Conservation (phyloP, 2,797 vertebrate genomes). For the Poeciliopsis gracilis region DNA sequence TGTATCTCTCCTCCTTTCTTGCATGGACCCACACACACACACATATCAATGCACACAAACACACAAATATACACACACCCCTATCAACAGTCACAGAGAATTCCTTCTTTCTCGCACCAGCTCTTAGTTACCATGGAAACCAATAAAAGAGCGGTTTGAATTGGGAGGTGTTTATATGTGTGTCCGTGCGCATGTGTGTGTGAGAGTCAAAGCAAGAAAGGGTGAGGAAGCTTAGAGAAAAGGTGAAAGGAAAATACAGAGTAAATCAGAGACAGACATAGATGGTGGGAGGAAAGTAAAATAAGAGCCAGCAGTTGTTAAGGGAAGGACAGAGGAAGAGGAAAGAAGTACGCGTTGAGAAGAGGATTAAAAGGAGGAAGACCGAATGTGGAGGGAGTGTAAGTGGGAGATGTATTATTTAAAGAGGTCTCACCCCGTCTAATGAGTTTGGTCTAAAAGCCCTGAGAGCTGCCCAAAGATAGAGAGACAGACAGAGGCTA, state of each 20-base stretch:
- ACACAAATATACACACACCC: constrained; percentile 55
- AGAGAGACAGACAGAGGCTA: constrained; percentile 56
- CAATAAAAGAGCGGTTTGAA: constrained; percentile 75
- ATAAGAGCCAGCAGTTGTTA: constrained; percentile 40
- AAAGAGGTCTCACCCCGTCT: constrained; percentile 86
- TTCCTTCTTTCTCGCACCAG: constrained; percentile 75
- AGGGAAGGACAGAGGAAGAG: constrained; percentile 40
- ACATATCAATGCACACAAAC: constrained; percentile 41
- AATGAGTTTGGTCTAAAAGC: constrained; percentile 85
- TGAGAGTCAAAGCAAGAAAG: constrained; percentile 38
- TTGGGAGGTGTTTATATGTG: constrained; percentile 53
- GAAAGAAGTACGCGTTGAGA: constrained; percentile 24
- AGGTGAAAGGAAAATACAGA: constrained; percentile 48
- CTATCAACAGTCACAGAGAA: constrained; percentile 78
- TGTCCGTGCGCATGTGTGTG: no score
- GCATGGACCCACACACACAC: constrained; percentile 19
- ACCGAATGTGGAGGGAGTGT: constrained; percentile 63
- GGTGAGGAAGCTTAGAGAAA: constrained; percentile 44
- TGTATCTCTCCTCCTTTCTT: constrained; percentile 29
- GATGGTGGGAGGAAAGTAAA: constrained; percentile 47
- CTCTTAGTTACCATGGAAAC: constrained; percentile 82
- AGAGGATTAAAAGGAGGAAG: constrained; percentile 49
- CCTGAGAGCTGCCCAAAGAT: constrained; percentile 75
- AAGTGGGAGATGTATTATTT: constrained; percentile 85
- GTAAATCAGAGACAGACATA: constrained; percentile 61